Evolutionary conservation across 2,888 invertebrate species (phyloP), one percentile per base, ranked within the genome.

Genomic region (Keiferia lycopersicella): DNA sequence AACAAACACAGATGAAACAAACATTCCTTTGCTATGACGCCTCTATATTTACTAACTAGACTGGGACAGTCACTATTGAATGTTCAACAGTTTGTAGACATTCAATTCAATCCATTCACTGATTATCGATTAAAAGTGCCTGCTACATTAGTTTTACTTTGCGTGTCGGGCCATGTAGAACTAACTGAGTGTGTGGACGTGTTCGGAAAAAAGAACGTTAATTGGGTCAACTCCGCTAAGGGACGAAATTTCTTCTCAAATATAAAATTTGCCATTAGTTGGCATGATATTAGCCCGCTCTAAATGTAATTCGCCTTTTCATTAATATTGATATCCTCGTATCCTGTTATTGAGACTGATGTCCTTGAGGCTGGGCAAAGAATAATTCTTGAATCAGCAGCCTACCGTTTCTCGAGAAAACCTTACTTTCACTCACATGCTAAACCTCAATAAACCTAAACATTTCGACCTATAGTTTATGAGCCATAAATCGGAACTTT

Each of bases 181-280:
- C 65, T 60, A 59, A 62, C 65, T 60, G 66, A 62, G 71, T 71
- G 69, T 69, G 71, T 68, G 76, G 75, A 80, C 79, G 75, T 78
- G 74, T 73, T 76, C 70, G 68, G 69, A 69, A 77, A 3, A 34
- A 26, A n/a, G 16, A 56, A 56, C 30, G n/a, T 75, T 83, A 87
- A 86, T 85, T 86, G 76, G 87, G 87, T 85, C 86, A 81, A 76
- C 75, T 74, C 65, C 60, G 63, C 64, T 65, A 57, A 59, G 45
- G 59, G 26, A n/a, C n/a, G n/a, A n/a, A 12, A 34, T 57, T 8
- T 20, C 16, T 16, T 18, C 50, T n/a, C 11, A 50, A 50, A 10
- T 50, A n/a, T 3, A 50, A 50, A 50, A 20, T 1, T 16, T 50
- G 10, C 41, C n/a, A 41, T 41, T 7, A 41, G 41, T 41, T 41